A percentile compares a stretch with the other conserved stretches of the same genome.
Conservation (phyloP, 2,888 invertebrate genomes). For the Celastrina argiolus region DNA sequence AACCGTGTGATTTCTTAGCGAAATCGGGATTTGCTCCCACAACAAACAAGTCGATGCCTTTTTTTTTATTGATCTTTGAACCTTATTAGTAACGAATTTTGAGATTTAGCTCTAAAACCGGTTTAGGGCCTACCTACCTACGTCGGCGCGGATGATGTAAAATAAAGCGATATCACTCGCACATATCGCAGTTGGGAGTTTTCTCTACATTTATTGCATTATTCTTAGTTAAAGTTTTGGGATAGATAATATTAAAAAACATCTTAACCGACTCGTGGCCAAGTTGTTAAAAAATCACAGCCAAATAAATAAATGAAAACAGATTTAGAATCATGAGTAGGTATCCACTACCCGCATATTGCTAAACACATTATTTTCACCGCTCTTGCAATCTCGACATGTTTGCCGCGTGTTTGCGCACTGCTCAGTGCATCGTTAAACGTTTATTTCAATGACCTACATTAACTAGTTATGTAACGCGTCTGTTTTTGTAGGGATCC, state of each 20-base stretch:
- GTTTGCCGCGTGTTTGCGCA: neutral
- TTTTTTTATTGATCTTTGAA: neutral
- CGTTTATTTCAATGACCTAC: conserved; percentile 20
- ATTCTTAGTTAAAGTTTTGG: too few relatives aligned
- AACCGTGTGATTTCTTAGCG: too few relatives aligned
- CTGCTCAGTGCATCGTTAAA: neutral
- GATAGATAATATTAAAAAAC: too few relatives aligned
- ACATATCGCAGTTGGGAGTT: too few relatives aligned
- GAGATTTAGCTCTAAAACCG: neutral
- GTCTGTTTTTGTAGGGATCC: conserved; percentile 11
- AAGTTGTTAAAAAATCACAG: too few relatives aligned
- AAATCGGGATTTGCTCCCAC: too few relatives aligned
- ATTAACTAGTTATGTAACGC: conserved; percentile 17
- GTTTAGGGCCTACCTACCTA: neutral
- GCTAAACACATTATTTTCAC: neutral
- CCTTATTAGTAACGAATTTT: neutral
- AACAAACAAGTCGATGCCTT: neutral
- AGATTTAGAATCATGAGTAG: neutral
- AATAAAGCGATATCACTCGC: too few relatives aligned
- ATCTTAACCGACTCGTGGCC: too few relatives aligned
- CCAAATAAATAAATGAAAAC: too few relatives aligned
- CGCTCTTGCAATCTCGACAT: neutral
- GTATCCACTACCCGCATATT: neutral
- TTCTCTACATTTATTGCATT: too few relatives aligned
- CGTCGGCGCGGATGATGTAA: too few relatives aligned